Base-by-base conservation (phyloP, 2,113 vertebrate species). In the Ammodytes marinus region DNA sequence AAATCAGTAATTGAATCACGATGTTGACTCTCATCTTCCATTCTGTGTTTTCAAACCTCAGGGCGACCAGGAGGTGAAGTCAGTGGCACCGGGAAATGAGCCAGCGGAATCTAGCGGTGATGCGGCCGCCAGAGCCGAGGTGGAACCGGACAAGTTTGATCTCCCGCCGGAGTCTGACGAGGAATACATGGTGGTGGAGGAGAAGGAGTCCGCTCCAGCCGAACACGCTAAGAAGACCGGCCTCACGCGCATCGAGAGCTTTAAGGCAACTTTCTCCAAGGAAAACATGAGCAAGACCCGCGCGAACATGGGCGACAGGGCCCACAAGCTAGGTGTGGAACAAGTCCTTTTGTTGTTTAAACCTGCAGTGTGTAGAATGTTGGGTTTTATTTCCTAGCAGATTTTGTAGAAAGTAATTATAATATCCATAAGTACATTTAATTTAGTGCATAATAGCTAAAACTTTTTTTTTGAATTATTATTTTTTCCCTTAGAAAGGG, bases 271-370 rank as follows among this genome's bases (percentile, higher is more conserved):
- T 3, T 99, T 99, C 95, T 98, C 98, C 69, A 97, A 93, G 81
- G 96, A 99, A 93, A 99, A 96, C 91, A 96, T 99, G 90, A 95
- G 95, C 93, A 99, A 98, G 94, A 99, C 97, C 2, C 97, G 96
- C 15, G 97, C 98, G 87, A 97, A 95, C 93, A 94, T 99, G 76
- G 97, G 97, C 82, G 97, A 95, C 85, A 98, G 95, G 86, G 97
- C 99, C 84, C 95, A 96, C 89, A 96, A 96, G 88, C 89, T 99
- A n/a, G n/a, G n/a, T n/a, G n/a, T n/a, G n/a, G n/a, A n/a, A n/a
- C n/a, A n/a, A n/a, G n/a, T n/a, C n/a, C n/a, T n/a, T n/a, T n/a
- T n/a, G n/a, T n/a, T n/a, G n/a, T n/a, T n/a, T n/a, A n/a, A n/a
- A n/a, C n/a, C n/a, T n/a, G n/a, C n/a, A n/a, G n/a, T n/a, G n/a